These are phyloP conservation scores for Andrena dorsata DNA, from an alignment of 2,888 invertebrate species.

Conservation along the genomic window DNA sequence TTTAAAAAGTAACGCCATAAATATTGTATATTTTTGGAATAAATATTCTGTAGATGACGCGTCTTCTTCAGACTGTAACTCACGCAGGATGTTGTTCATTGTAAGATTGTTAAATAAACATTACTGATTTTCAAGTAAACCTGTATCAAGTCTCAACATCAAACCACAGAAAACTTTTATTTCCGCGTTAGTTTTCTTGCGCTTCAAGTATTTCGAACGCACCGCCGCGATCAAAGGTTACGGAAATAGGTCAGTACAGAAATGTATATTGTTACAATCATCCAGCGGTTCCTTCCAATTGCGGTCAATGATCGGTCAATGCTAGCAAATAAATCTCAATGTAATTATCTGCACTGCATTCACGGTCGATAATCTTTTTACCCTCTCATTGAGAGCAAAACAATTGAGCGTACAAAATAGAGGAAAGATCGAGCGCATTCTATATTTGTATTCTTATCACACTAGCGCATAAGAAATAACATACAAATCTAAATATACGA, in stretches of 20 bases:
- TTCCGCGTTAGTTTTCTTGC: not conserved
- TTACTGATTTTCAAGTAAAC: slow-evolving; percentile 20
- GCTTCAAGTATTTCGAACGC: not conserved
- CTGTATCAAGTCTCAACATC: not conserved
- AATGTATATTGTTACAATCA: not conserved
- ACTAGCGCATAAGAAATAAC: not conserved
- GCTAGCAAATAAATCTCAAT: not conserved
- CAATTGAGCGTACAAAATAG: not conserved
- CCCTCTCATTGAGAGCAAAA: not conserved
- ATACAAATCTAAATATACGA: no score
- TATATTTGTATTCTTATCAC: not conserved
- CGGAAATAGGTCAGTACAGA: not conserved
- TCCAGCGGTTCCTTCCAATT: not conserved
- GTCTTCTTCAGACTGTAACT: not conserved
- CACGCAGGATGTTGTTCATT: slow-evolving; percentile 1
- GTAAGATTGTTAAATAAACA: slow-evolving; percentile 41
- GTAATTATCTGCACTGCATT: not conserved
- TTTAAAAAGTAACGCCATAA: slow-evolving; percentile 14
- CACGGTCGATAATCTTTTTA: not conserved
- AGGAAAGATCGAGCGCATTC: not conserved
- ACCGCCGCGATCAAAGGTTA: not conserved
- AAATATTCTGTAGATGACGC: slow-evolving; percentile 39
- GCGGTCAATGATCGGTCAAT: not conserved
- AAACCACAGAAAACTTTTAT: not conserved
- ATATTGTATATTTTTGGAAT: slow-evolving; percentile 63